A percentile compares a stretch with the other conserved stretches of the same genome.
These are phyloP conservation scores for Passer montanus DNA, from an alignment of 2,113 vertebrate species.

Conservation along the genomic window DNA sequence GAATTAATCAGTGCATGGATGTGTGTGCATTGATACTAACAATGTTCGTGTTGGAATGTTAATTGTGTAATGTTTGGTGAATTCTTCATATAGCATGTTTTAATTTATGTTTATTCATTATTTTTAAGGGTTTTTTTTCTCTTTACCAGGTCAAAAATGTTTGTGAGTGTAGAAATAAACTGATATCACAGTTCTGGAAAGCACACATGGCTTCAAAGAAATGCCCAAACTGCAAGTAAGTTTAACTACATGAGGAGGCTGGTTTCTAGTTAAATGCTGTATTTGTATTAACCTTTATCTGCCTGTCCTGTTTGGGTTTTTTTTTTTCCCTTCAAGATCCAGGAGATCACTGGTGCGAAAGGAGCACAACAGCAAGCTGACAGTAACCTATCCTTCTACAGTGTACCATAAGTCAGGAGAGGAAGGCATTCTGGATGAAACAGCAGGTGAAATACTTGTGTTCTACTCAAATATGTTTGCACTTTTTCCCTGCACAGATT, in stretches of 20 bases:
- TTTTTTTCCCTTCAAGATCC: conserved; percentile 62
- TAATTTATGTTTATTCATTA: background rate
- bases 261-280: background rate
- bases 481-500: background rate
- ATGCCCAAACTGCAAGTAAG: conserved; percentile 92
- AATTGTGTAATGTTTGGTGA: background rate
- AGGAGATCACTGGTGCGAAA: conserved; percentile 80
- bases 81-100: background rate
- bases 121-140: background rate
- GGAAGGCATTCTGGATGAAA: background rate
- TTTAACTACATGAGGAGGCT: background rate
- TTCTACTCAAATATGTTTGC: background rate
- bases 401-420: conserved; percentile 31
- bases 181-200: conserved; percentile 89
- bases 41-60: background rate
- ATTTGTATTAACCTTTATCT: background rate
- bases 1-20: background rate
- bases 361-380: conserved; percentile 95
- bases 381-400: conserved; percentile 75
- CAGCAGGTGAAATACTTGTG: background rate
- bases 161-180: conserved; percentile 82
- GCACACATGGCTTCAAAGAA: conserved; percentile 80
- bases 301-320: background rate
- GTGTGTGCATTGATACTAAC: background rate
- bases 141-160: conserved; percentile 87